Evolutionary conservation across 2,888 invertebrate species (phyloP).

Genomic region (Eupithecia tripunctaria): DNA sequence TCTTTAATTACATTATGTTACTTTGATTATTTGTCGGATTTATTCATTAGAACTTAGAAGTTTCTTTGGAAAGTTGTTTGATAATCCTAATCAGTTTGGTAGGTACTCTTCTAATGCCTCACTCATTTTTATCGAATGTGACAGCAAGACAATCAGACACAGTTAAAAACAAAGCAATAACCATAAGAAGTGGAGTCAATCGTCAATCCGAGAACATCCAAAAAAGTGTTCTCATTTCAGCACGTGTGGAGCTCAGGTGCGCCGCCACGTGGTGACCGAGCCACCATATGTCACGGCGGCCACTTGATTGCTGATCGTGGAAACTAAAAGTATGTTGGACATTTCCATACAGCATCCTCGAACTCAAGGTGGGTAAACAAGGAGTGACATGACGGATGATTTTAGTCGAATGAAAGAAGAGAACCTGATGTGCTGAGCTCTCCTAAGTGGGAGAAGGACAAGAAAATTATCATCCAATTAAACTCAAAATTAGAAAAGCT

Average conservation of each 20-base stretch:
- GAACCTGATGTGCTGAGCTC: too few species aligned
- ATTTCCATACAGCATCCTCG: neutral
- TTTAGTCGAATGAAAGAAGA: too few species aligned
- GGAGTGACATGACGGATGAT: too few species aligned
- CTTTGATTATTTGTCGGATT: too few species aligned
- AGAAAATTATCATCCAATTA: too few species aligned
- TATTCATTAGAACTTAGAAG: too few species aligned
- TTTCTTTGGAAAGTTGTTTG: neutral
- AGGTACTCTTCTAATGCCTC: neutral
- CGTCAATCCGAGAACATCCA: conserved; percentile 19
- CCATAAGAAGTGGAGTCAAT: conserved; percentile 28
- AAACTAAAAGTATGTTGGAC: neutral
- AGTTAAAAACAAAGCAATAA: conserved; percentile 4
- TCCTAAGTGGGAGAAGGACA: too few species aligned
- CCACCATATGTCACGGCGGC: conserved; percentile 68
- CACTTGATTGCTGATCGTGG: neutral
- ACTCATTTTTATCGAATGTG: neutral
- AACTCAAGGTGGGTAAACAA: neutral
- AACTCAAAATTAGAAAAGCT: too few species aligned
- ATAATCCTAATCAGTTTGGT: neutral
- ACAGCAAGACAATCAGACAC: neutral
- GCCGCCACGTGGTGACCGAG: conserved; percentile 67
- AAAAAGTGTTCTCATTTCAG: conserved; percentile 40
- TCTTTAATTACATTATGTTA: too few species aligned
- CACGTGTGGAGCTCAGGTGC: conserved; percentile 69